Base-by-base conservation (phyloP, 2,113 vertebrate species). In the Toxostoma redivivum region DNA sequence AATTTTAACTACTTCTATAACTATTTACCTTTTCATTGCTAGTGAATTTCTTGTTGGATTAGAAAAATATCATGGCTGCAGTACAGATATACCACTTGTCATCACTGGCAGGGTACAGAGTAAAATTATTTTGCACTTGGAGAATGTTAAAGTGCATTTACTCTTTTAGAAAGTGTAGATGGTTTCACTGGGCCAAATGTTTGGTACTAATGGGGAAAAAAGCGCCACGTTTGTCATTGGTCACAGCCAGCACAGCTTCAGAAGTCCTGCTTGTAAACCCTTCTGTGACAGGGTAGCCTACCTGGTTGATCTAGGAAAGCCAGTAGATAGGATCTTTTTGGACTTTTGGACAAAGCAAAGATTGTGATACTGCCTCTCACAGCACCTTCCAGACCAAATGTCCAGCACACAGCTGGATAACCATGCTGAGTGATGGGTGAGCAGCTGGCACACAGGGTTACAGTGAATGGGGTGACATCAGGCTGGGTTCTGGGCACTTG, bases 211-310 rank as follows among this genome's bases (percentile, higher is more conserved):
- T 3, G 17, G 38, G 4, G 15, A 64, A 70, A 40, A 76, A 44
- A 0, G 1, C 0, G 0, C 19, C 4, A 14, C 11, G 12, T 58
- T 54, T 60, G 24, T 70, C 33, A 45, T 0, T 60, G 62, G 47
- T 38, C 64, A 69, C 8, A 78, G 62, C 18, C 18, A 60, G 38
- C 14, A 23, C 15, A 33, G 28, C 64, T 86, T 60, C 38, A 18
- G 8, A 60, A 44, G 45, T n/a, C 23, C 23, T 53, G 5, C 33
- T 60, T 69, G 33, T 19, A 61, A 67, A 37, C 33, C 1, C 33
- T 78, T 69, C 18, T 61, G 3, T 0, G 0, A 33, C 18, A 45
- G 22, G 5, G 4, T 33, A 38, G 40, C 38, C n/a, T 33, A 38
- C 27, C 23, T 5, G 12, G 45, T 1, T 53, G 37, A 28, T 45